A percentile compares a stretch with the other conserved stretches of the same genome.
Evolutionary conservation across 2,888 invertebrate genomes (phyloP).

Genomic region (Epicampocera succincta): DNA sequence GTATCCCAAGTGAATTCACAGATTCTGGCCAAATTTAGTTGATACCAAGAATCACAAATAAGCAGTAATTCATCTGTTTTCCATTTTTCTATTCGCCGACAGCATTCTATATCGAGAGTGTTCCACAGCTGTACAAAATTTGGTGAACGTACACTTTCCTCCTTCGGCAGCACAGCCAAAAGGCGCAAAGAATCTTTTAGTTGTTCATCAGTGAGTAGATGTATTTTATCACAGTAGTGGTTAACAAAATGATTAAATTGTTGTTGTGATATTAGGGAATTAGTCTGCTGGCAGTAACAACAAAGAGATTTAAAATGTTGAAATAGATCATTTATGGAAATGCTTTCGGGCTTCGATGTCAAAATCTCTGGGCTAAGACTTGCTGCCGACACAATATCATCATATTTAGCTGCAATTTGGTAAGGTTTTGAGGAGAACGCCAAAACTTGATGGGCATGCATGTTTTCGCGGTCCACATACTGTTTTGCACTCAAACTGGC

Average conservation of each 20-base stretch:
- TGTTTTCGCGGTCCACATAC: slow-evolving; percentile 78
- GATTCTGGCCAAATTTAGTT: slow-evolving; percentile 83
- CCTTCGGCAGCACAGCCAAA: slow-evolving; percentile 83
- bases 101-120: slow-evolving; percentile 86
- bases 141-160: slow-evolving; percentile 82
- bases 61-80: slow-evolving; percentile 83
- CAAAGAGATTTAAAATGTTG: slow-evolving; percentile 74
- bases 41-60: slow-evolving; percentile 86
- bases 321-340: slow-evolving; percentile 70
- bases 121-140: slow-evolving; percentile 87
- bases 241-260: slow-evolving; percentile 74
- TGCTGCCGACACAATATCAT: neutral
- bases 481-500: slow-evolving; percentile 70
- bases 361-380: neutral
- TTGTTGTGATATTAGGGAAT: slow-evolving; percentile 74
- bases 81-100: slow-evolving; percentile 83
- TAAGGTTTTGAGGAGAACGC: slow-evolving; percentile 75
- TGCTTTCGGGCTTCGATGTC: neutral
- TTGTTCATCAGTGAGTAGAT: slow-evolving; percentile 84
- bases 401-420: slow-evolving; percentile 72
- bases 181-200: slow-evolving; percentile 83
- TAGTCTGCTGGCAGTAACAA: slow-evolving; percentile 73
- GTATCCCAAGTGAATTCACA: slow-evolving; percentile 84
- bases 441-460: slow-evolving; percentile 78
- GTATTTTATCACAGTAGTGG: slow-evolving; percentile 82